Percentiles rank a stretch among this genome's conserved stretches.
Conservation (phyloP, 2,888 invertebrate genomes). For the Drosophila robusta region DNA sequence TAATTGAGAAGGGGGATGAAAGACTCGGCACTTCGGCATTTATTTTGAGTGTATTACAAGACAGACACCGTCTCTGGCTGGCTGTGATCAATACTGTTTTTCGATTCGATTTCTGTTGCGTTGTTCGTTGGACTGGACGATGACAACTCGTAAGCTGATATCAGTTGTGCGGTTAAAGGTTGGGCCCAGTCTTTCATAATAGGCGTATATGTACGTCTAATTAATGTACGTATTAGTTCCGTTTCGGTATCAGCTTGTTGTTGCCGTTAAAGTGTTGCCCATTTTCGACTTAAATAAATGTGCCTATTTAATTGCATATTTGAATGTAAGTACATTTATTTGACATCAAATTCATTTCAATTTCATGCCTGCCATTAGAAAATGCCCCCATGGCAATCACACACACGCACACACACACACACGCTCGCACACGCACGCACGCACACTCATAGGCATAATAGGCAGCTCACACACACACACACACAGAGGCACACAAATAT, state of each 20-base stretch:
- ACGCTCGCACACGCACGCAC: conserved; percentile 18
- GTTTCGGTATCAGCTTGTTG: conserved; percentile 37
- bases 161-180: conserved; percentile 61
- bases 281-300: conserved; percentile 34
- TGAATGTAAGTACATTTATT: conserved; percentile 56
- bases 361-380: conserved; percentile 65
- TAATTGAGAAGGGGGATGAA: conserved; percentile 35
- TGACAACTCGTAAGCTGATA: conserved; percentile 57
- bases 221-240: conserved; percentile 31
- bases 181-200: conserved; percentile 49
- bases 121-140: conserved; percentile 31
- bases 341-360: conserved; percentile 72
- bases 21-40: too few relatives aligned
- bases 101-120: conserved; percentile 8
- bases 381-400: conserved; percentile 60
- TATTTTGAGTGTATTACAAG: too few relatives aligned
- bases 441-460: conserved; percentile 42
- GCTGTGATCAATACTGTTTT: conserved; percentile 11
- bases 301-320: conserved; percentile 49
- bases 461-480: conserved; percentile 37
- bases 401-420: conserved; percentile 20
- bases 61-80: too few relatives aligned
- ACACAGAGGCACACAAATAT: conserved; percentile 9
- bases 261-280: conserved; percentile 5
- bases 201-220: conserved; percentile 1